Base-by-base conservation (phyloP, 2,888 invertebrate species). In the Orchesella flavescens region DNA sequence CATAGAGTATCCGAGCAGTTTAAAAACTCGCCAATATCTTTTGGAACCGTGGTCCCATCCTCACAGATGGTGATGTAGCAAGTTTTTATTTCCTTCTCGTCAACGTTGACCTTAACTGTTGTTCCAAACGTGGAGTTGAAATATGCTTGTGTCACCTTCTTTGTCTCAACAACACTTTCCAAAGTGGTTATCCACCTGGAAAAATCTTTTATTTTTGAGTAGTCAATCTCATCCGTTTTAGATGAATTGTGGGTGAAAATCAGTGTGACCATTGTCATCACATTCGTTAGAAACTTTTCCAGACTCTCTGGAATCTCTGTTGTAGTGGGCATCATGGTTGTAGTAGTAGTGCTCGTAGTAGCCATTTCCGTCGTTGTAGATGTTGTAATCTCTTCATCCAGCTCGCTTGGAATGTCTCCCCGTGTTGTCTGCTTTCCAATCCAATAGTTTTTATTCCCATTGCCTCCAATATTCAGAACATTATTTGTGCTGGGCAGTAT, bases 21-120 rank as follows among this genome's bases (percentile, higher is more conserved):
- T 4, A 88, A 69, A 63, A 68, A 85, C 17, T 85, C 84, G 12
- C 68, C 49, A 1, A 88, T 61, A 23, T 85, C 85, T 43, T 72
- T 55, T 10, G 88, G 88, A 13, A 49, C 61, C 0, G 86, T 84
- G 0, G 85, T 85, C 19, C 87, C 87, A 73, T 88, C 82, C 53
- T 87, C 87, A 74, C 88, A 88, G n/a, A 87, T 72, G 10, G 85
- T 84, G 1, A 88, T 84, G 19, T 61, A 86, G 74, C 88, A 88
- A 15, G 86, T 78, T 78, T 85, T 87, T 13, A 81, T 63, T 21
- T 87, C 88, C 46, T 86, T 86, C 19, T 87, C 87, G 53, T 86
- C 83, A 17, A 82, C 76, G 53, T 84, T 85, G 9, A 86, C 80
- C 49, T 84, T 84, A n/a, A 86, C 87, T 0, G 85, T 83, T 12